These are phyloP conservation scores for Stenchaetothrips biformis DNA, from an alignment of 2,888 invertebrate species.

Conservation along the genomic window DNA sequence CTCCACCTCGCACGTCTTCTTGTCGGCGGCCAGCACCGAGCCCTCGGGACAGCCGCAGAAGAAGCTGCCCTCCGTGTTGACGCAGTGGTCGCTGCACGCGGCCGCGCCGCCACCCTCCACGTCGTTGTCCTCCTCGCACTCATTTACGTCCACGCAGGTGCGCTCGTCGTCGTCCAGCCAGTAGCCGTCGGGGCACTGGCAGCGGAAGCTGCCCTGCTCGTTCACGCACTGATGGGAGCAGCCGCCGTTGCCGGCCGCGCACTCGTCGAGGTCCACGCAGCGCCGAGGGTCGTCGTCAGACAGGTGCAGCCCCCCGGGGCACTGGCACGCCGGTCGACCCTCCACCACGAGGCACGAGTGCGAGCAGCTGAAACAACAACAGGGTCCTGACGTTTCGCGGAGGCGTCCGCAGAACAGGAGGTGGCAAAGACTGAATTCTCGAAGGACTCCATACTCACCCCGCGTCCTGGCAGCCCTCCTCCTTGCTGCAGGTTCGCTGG, in stretches of 20 bases:
- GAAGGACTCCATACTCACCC: conserved; percentile 8
- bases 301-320: conserved; percentile 9
- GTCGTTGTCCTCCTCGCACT: conserved; percentile 57
- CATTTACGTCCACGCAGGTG: conserved; percentile 54
- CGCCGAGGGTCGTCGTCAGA: not conserved
- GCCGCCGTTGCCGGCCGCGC: conserved; percentile 58
- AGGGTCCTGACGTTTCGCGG: no score
- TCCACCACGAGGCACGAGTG: conserved; percentile 38
- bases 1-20: conserved; percentile 46
- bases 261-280: conserved; percentile 54
- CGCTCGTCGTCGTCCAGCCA: conserved; percentile 53
- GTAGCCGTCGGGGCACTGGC: conserved; percentile 56
- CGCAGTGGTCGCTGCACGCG: conserved; percentile 55
- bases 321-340: conserved; percentile 38
- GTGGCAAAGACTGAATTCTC: no score
- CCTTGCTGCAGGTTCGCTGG: conserved; percentile 42
- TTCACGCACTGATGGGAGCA: conserved; percentile 60
- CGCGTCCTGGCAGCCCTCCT: conserved; percentile 38
- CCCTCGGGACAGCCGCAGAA: conserved; percentile 38
- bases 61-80: conserved; percentile 52
- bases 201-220: conserved; percentile 54
- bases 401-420: no score
- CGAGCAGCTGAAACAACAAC: conserved; percentile 32
- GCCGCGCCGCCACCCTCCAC: conserved; percentile 45
- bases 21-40: conserved; percentile 34